Percentiles rank a stretch among this genome's conserved stretches.
phyloP scores from a whole-genome alignment of 2,113 vertebrate genomes.

The Glaucomys volans region DNA sequence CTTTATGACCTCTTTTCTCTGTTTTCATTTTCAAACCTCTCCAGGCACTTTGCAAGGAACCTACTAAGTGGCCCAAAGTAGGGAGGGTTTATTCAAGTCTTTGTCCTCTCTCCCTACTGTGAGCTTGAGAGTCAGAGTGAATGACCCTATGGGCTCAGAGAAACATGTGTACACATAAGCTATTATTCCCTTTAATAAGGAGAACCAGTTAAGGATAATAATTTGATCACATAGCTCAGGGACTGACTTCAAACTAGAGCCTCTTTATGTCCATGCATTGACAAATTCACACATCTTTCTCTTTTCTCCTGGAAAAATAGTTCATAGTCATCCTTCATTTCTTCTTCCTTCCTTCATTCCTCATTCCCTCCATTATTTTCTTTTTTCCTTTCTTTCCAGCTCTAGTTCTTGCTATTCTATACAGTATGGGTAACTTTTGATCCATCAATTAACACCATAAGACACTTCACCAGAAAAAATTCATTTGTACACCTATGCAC shows the following conservation, averaged over 20 bases:
- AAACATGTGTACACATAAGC: background rate
- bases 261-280: background rate
- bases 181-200: background rate
- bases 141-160: background rate
- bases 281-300: background rate
- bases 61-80: background rate
- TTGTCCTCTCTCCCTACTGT: background rate
- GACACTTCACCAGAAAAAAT: background rate
- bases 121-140: background rate
- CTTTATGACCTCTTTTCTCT: conserved; percentile 3
- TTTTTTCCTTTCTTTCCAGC: background rate
- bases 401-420: background rate
- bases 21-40: background rate
- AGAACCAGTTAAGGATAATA: background rate
- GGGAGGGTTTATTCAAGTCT: background rate
- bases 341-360: background rate
- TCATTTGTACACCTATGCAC: background rate
- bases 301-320: background rate
- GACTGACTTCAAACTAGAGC: background rate
- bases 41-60: background rate
- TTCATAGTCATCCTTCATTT: background rate
- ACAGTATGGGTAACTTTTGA: background rate
- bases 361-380: rapidly evolving
- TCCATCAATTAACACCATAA: background rate
- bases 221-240: background rate